Evolutionary conservation across 2,888 invertebrate genomes (phyloP), one percentile per base, ranked within the genome.

Genomic region (Orgyia antiqua): DNA sequence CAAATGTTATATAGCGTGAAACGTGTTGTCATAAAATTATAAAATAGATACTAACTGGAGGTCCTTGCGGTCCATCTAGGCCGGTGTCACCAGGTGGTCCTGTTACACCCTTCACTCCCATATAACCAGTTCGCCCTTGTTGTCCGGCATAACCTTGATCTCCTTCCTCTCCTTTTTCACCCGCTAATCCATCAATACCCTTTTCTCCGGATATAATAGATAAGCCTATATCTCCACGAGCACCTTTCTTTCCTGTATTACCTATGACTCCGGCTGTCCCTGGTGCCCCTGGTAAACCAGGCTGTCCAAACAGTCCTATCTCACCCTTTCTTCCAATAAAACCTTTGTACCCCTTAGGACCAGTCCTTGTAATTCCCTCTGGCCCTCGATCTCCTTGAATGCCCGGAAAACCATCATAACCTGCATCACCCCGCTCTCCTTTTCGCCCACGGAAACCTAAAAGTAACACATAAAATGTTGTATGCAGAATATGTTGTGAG

Each of bases 181-280:
- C 82, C 7, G 61, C 57, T 9, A 61, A 50, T 5, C 89, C 89
- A 36, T 67, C 58, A 2, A 38, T 11, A 20, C 86, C 87, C 40
- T 60, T 60, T 56, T 79, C 74, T 44, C 82, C 80, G 13, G 39
- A 46, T 65, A 89, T 48, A 56, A 72, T 53, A 64, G 89, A 65
- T 1, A 65, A 59, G 7, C 90, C 91, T 10, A 60, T 41, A 13
- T 74, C 67, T 31, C 84, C 92, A 76, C 68, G 77, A 43, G 34
- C 76, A 45, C 67, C 91, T 80, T 73, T 88, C 58, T 42, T 68
- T 38, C 49, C 92, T 88, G 55, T 91, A 21, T 32, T 34, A n/a
- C 93, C 94, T 0, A 87, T 78, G 35, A 87, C 80, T 4, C 94
- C 94, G 54, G 88, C 88, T 0, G 78, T 61, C 6, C 95, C 95